Evolutionary conservation across 2,113 vertebrate genomes (phyloP).

Genomic region (Chionomys nivalis): DNA sequence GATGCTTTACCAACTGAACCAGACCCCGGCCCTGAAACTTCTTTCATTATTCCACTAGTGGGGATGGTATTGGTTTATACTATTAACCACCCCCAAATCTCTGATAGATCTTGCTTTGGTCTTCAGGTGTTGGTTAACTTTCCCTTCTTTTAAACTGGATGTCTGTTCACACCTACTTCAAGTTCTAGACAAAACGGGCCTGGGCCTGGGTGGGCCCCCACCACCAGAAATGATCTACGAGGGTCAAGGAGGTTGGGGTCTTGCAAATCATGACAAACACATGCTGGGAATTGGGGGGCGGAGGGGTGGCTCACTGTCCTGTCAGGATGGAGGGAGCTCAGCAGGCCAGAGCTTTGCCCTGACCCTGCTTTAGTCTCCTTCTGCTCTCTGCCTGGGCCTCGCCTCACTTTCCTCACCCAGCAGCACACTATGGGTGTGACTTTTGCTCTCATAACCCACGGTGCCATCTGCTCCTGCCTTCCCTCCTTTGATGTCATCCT

Average conservation of each 20-base stretch:
- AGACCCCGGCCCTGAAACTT: not conserved
- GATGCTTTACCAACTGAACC: not conserved
- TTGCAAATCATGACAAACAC: not conserved
- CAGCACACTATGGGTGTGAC: slow-evolving; percentile 72
- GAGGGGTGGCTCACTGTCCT: not conserved
- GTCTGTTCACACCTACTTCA: not conserved
- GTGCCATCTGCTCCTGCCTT: slow-evolving; percentile 76
- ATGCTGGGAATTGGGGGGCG: not conserved
- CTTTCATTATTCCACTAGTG: not conserved
- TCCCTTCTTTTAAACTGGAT: not conserved
- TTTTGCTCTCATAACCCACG: slow-evolving; percentile 68
- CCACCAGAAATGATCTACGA: not conserved
- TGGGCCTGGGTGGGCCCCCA: not conserved
- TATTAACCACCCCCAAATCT: not conserved
- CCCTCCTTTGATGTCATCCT: slow-evolving; percentile 74
- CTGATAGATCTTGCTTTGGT: not conserved
- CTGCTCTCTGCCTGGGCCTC: slow-evolving; percentile 54
- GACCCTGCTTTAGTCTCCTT: slow-evolving; percentile 62
- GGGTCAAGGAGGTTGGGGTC: not conserved
- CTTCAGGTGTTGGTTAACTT: not conserved
- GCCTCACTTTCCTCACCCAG: slow-evolving; percentile 68
- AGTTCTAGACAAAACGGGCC: not conserved
- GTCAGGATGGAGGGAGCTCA: not conserved
- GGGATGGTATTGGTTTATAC: not conserved
- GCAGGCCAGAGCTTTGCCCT: not conserved